Conservation (phyloP, 2,113 vertebrate species). For the Chaetodon auriga region DNA sequence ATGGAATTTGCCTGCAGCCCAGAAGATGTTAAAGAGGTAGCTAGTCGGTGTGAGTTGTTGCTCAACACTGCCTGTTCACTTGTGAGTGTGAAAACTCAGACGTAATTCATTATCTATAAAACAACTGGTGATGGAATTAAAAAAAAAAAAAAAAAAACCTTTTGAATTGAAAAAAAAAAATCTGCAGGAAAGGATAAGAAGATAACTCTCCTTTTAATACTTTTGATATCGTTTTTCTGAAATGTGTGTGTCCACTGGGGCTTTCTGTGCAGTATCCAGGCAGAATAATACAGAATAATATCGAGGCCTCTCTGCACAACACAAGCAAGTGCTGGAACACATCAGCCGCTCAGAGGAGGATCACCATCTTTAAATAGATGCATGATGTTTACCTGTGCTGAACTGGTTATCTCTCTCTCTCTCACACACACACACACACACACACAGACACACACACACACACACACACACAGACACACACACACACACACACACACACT, state of each 20-base stretch:
- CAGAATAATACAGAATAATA: slow-evolving; percentile 4
- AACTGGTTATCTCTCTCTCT: slow-evolving; percentile 15
- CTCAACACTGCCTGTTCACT: neutral
- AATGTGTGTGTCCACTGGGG: neutral
- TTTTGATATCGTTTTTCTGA: neutral
- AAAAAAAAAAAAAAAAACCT: neutral
- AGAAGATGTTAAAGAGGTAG: neutral
- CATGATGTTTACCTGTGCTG: slow-evolving; percentile 42
- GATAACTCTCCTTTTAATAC: neutral
- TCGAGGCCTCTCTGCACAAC: neutral
- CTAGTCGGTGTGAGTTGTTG: neutral
- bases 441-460: slow-evolving; percentile 11
- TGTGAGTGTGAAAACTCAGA: neutral
- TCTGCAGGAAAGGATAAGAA: too few species aligned
- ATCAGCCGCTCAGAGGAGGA: slow-evolving; percentile 45
- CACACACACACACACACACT: slow-evolving; percentile 11
- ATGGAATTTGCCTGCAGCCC: slow-evolving; percentile 3
- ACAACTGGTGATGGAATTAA: neutral
- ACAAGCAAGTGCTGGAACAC: neutral
- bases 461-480: slow-evolving; percentile 17
- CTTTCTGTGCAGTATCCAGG: neutral
- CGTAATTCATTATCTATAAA: neutral
- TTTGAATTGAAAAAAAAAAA: neutral
- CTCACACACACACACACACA: slow-evolving; percentile 5
- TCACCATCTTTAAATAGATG: slow-evolving; percentile 53